These are phyloP conservation scores for Cliona cf. orientalis DNA, from an alignment of 37 sponge, comb jelly and placozoan genomes.

Conservation along the genomic window DNA sequence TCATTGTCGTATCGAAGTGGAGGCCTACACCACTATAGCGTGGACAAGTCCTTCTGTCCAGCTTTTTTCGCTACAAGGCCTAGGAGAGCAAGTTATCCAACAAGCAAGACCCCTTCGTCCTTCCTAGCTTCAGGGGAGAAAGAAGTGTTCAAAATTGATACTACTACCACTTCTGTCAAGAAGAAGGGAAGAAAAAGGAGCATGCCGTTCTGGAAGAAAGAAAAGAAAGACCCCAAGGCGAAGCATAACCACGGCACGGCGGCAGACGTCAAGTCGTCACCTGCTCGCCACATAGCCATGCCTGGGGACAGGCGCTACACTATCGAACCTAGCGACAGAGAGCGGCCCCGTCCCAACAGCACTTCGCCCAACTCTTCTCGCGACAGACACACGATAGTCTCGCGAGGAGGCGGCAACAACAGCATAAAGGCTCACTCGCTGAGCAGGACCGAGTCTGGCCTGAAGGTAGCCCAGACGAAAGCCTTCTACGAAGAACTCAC, in stretches of 20 bases:
- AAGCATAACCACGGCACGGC: constrained; percentile 10
- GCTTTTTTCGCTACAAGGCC: too few relatives aligned
- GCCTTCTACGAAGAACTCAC: constrained; percentile 35
- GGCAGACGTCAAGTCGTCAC: background rate
- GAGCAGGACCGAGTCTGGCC: constrained; percentile 3
- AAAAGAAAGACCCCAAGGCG: constrained; percentile 18
- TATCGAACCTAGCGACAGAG: background rate
- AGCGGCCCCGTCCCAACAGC: background rate
- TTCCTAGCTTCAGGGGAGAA: too few relatives aligned
- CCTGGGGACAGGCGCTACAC: background rate
- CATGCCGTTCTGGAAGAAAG: constrained; percentile 6
- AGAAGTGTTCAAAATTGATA: too few relatives aligned
- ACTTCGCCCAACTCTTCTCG: background rate
- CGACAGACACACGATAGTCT: background rate
- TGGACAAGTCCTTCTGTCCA: too few relatives aligned
- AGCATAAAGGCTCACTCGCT: background rate
- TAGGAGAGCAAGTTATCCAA: too few relatives aligned
- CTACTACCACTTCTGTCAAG: too few relatives aligned
- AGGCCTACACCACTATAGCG: too few relatives aligned
- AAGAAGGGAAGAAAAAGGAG: too few relatives aligned
- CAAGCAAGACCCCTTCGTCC: too few relatives aligned
- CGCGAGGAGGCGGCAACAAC: too few relatives aligned
- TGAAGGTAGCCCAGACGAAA: background rate
- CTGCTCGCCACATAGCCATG: background rate
- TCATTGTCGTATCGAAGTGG: too few relatives aligned